phyloP scores from a whole-genome alignment of 23 tunicate species.

The Ciona savignyi region DNA sequence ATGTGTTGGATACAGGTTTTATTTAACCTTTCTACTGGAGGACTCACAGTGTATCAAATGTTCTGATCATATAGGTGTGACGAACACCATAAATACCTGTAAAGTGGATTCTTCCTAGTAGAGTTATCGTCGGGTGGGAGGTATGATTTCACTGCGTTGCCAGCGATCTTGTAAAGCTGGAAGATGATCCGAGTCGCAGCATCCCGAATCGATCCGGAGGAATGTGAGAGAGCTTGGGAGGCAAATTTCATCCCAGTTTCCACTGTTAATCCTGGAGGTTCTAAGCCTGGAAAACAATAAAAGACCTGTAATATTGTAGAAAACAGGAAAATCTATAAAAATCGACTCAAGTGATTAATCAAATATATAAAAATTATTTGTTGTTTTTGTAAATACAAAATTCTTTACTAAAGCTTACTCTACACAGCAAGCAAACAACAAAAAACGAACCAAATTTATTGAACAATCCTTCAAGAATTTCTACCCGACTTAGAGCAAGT shows the following conservation, averaged over 20 bases:
- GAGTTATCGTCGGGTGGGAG: slow-evolving; percentile 61
- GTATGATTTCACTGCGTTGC: slow-evolving; percentile 50
- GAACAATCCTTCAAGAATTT: slow-evolving; percentile 34
- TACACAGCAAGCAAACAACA: not conserved
- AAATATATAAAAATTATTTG: not conserved
- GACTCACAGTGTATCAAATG: not conserved
- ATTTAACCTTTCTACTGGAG: no score
- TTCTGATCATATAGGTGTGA: no score
- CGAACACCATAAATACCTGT: no score
- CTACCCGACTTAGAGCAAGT: slow-evolving; percentile 65
- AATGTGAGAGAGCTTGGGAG: slow-evolving; percentile 61
- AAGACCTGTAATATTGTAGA: no score
- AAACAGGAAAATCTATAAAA: not conserved
- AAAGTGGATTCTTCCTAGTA: slow-evolving; percentile 53
- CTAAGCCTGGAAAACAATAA: slow-evolving; percentile 25
- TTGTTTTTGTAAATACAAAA: not conserved
- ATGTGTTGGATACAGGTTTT: no score
- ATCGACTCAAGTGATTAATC: no score
- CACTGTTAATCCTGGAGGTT: slow-evolving; percentile 35
- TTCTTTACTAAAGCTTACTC: not conserved
- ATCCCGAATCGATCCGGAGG: slow-evolving; percentile 62
- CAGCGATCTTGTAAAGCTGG: slow-evolving; percentile 37
- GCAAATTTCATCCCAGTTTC: slow-evolving; percentile 71
- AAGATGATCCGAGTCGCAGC: slow-evolving; percentile 40
- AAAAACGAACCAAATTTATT: slow-evolving; percentile 28